Evolutionary conservation across 35 echinoderm and acorn worm genomes (phyloP).

Genomic region (Ophiothrix spiculata): DNA sequence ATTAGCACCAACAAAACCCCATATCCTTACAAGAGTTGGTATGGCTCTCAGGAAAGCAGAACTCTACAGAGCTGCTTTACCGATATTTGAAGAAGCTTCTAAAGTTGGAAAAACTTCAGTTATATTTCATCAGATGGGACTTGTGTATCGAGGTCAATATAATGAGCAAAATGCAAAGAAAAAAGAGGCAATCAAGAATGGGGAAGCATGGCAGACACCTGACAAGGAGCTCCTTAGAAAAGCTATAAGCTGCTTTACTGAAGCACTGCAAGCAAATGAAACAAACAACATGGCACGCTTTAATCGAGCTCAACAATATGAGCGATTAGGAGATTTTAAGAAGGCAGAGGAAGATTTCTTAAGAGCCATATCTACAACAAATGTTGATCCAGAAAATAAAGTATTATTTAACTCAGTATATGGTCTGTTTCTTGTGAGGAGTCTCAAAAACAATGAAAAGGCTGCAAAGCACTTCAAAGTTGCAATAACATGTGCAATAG

Average conservation of each 20-base stretch:
- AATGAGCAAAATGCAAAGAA: neutral
- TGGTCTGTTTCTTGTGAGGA: neutral
- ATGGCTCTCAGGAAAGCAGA: neutral
- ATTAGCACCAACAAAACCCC: neutral
- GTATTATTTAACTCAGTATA: neutral
- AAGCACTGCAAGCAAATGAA: neutral
- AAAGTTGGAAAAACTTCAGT: neutral
- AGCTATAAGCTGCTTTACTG: neutral
- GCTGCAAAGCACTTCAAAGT: neutral
- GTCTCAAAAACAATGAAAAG: neutral
- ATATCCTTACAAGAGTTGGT: neutral
- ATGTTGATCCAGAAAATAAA: neutral
- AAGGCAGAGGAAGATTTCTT: neutral
- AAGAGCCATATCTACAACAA: neutral
- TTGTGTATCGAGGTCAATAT: no score
- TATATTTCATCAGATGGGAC: neutral
- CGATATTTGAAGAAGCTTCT: neutral
- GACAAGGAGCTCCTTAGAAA: neutral
- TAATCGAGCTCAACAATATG: neutral
- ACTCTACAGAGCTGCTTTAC: neutral
- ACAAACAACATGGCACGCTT: neutral
- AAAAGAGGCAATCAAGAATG: neutral
- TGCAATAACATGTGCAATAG: neutral
- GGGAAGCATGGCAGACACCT: neutral
- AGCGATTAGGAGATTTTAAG: neutral